Evolutionary conservation across 2,888 invertebrate genomes (phyloP).

Genomic region (Limnephilus rhombicus): DNA sequence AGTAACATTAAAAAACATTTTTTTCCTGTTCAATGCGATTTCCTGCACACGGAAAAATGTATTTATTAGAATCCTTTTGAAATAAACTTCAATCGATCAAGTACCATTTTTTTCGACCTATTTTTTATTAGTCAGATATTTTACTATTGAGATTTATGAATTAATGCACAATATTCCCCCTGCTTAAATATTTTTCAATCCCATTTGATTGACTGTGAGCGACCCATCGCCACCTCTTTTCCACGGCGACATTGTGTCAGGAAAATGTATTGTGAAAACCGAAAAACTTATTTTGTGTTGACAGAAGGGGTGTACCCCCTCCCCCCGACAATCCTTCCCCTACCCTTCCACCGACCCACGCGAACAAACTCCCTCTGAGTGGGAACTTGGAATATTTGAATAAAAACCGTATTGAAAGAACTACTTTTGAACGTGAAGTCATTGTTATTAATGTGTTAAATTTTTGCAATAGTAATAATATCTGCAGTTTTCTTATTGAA

Average conservation of each 20-base stretch:
- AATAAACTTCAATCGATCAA: no score
- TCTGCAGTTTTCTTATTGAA: no score
- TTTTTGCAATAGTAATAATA: not conserved
- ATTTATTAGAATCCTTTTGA: no score
- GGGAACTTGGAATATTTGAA: constrained; percentile 60
- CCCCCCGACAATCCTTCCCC: constrained; percentile 11
- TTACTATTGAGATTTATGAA: no score
- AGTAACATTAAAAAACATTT: no score
- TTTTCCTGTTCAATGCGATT: no score
- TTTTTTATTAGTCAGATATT: no score
- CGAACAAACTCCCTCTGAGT: constrained; percentile 27
- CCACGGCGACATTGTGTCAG: constrained; percentile 64
- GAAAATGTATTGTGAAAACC: constrained; percentile 66
- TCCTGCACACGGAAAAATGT: no score
- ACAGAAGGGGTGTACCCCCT: constrained; percentile 59
- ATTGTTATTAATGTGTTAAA: not conserved
- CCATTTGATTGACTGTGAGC: constrained; percentile 55
- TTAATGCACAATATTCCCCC: no score
- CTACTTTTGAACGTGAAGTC: not conserved
- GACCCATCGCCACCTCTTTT: constrained; percentile 63
- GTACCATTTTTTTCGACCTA: no score
- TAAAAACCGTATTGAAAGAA: constrained; percentile 15
- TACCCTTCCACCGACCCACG: not conserved
- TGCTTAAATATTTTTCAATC: not conserved
- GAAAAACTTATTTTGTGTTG: constrained; percentile 66